Evolutionary conservation across 1,140 invertebrate genomes (phyloP).

Genomic region (Caerostris darwini): DNA sequence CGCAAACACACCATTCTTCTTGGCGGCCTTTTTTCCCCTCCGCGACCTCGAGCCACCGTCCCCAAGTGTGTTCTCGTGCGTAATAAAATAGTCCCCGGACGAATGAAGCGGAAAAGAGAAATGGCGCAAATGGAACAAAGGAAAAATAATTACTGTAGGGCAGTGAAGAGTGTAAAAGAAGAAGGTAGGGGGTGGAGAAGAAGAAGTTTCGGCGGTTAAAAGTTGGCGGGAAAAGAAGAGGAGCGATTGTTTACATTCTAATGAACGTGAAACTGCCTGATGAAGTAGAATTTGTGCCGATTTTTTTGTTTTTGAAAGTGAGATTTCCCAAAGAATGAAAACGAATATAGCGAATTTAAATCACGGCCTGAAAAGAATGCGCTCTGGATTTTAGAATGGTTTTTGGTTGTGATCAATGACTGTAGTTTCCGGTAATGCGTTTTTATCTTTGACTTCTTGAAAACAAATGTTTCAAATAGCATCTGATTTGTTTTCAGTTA

Average conservation of each 20-base stretch:
- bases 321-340: not conserved
- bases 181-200: not conserved
- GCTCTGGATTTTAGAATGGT: not conserved
- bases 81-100: constrained; percentile 18
- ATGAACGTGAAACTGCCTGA: not conserved
- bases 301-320: not conserved
- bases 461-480: no score
- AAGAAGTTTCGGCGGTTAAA: not conserved
- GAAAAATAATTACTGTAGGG: not conserved
- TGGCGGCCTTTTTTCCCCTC: not conserved
- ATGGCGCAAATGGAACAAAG: not conserved
- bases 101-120: not conserved
- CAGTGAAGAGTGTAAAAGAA: not conserved
- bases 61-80: not conserved
- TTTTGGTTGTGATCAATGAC: not conserved
- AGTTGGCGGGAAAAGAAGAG: not conserved
- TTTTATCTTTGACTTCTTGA: not conserved
- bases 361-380: not conserved
- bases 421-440: not conserved
- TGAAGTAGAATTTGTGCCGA: not conserved
- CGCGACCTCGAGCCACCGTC: not conserved
- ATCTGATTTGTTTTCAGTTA: no score
- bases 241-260: constrained; percentile 45
- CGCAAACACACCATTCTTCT: not conserved
- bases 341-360: not conserved